phyloP scores from a whole-genome alignment of 1,140 invertebrate species.

The Dysdera silvatica region DNA sequence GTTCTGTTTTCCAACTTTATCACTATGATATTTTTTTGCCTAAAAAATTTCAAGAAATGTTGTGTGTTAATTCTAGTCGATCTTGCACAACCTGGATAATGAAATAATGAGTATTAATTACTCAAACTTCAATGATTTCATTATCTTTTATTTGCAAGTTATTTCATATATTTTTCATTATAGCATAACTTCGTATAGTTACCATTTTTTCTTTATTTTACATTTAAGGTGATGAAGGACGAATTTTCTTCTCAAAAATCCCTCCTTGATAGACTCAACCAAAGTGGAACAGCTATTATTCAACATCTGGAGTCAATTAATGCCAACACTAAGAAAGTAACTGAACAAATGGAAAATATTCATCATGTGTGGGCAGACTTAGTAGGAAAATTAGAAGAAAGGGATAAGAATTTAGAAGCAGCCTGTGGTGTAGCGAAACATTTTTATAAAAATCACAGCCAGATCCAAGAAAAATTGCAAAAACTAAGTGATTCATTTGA shows the following conservation, averaged over 20 bases:
- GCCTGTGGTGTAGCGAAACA: conserved; percentile 80
- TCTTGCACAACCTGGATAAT: no score
- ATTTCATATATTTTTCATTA: not conserved
- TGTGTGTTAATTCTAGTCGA: no score
- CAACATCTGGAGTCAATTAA: conserved; percentile 59
- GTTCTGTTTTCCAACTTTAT: no score
- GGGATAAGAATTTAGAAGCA: conserved; percentile 72
- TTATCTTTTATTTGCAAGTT: not conserved
- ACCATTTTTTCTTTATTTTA: not conserved
- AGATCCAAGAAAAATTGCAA: conserved; percentile 69
- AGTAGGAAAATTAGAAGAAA: conserved; percentile 65
- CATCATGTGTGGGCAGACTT: conserved; percentile 67
- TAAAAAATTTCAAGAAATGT: no score
- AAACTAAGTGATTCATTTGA: conserved; percentile 77
- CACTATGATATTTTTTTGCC: no score
- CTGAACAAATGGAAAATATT: conserved; percentile 49
- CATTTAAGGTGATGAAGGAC: conserved; percentile 70
- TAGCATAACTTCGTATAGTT: not conserved
- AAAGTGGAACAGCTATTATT: conserved; percentile 66
- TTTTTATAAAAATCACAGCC: conserved; percentile 73
- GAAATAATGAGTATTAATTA: no score
- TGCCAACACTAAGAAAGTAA: conserved; percentile 59
- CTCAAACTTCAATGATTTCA: not conserved
- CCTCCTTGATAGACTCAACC: conserved; percentile 71
- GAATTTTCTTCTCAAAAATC: conserved; percentile 86